Evolutionary conservation across 2,113 vertebrate genomes (phyloP).

Genomic region (Larimichthys crocea): DNA sequence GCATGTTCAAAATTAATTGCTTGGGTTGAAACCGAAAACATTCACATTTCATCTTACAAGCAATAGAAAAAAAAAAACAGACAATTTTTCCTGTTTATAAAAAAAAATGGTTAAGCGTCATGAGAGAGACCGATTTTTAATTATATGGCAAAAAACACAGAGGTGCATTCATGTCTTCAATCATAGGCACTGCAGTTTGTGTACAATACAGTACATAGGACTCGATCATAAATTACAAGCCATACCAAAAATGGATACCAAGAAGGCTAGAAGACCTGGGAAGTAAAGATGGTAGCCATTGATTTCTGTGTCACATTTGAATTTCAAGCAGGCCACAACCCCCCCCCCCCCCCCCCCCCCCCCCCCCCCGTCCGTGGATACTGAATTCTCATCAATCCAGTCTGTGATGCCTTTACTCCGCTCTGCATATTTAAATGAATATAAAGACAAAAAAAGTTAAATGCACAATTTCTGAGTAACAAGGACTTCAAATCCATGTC

Average conservation of each 20-base stretch:
- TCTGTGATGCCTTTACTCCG: slow-evolving; percentile 45
- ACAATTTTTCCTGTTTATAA: neutral
- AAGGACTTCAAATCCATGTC: slow-evolving; percentile 63
- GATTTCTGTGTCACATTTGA: slow-evolving; percentile 62
- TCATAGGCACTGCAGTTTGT: slow-evolving; percentile 82
- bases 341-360: neutral
- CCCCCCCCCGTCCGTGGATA: slow-evolving; percentile 30
- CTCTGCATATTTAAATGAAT: slow-evolving; percentile 69
- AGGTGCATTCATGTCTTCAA: slow-evolving; percentile 69
- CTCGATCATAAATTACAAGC: slow-evolving; percentile 65
- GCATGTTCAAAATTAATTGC: neutral
- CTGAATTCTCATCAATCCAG: slow-evolving; percentile 46
- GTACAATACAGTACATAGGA: slow-evolving; percentile 71
- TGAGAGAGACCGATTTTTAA: slow-evolving; percentile 69
- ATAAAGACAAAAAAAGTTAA: slow-evolving; percentile 74
- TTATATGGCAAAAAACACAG: slow-evolving; percentile 75
- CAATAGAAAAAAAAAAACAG: neutral
- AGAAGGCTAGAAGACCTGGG: slow-evolving; percentile 27
- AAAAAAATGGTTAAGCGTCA: slow-evolving; percentile 31
- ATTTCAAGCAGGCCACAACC: slow-evolving; percentile 57
- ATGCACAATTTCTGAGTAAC: slow-evolving; percentile 70
- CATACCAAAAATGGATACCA: slow-evolving; percentile 69
- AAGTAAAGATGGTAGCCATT: slow-evolving; percentile 46
- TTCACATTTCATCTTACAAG: neutral
- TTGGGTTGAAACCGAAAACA: neutral